Evolutionary conservation across 1,140 invertebrate species (phyloP).

Genomic region (Panagrolaimus sp.): DNA sequence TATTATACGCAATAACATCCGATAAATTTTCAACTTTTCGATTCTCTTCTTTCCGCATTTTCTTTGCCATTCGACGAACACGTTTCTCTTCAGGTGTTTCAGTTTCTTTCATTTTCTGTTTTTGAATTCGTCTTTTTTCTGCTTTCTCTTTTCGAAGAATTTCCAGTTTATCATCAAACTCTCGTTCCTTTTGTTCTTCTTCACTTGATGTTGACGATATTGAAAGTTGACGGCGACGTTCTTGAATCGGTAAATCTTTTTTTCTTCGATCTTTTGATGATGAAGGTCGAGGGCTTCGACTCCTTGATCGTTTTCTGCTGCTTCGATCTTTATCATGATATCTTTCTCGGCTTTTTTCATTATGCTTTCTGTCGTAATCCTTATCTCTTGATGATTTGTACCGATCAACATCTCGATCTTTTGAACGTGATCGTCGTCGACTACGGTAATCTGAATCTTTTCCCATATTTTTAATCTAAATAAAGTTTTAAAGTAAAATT

Average conservation of each 20-base stretch:
- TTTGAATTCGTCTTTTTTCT: constrained; percentile 70
- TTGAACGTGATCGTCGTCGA: too few relatives aligned
- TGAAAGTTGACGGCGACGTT: not conserved
- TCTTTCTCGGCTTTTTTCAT: not conserved
- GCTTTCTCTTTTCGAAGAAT: constrained; percentile 68
- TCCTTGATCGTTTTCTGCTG: not conserved
- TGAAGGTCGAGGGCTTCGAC: not conserved
- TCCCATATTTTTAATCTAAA: too few relatives aligned
- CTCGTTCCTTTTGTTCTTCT: constrained; percentile 15
- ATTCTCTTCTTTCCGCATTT: constrained; percentile 73
- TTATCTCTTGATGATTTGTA: not conserved
- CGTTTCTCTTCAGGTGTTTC: constrained; percentile 94
- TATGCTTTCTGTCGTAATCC: not conserved
- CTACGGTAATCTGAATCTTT: too few relatives aligned
- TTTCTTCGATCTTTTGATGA: not conserved
- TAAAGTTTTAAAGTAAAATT: too few relatives aligned
- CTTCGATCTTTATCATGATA: not conserved
- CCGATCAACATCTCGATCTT: not conserved
- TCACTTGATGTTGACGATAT: not conserved
- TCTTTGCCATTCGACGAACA: constrained; percentile 76
- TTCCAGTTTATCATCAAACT: constrained; percentile 63
- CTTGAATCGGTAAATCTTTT: not conserved
- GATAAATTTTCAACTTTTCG: constrained; percentile 17
- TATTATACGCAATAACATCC: constrained; percentile 71
- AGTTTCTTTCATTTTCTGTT: constrained; percentile 76